A percentile compares a stretch with the other conserved stretches of the same genome.
phyloP scores from a whole-genome alignment of 1,140 invertebrate genomes.

The Halesus radiatus region DNA sequence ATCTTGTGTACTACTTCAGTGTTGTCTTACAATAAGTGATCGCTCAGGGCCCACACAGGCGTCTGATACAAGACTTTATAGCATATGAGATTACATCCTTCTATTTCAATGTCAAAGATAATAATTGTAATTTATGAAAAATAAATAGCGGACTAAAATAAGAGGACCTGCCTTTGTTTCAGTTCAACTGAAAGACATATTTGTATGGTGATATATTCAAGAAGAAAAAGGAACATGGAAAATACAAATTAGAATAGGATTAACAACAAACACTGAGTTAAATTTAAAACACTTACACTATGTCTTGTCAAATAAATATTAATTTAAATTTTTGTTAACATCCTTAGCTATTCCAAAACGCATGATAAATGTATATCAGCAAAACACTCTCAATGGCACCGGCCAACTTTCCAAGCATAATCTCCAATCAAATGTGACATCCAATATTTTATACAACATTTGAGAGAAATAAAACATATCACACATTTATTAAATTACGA shows the following conservation, averaged over 20 bases:
- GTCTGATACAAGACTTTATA: conserved; percentile 10
- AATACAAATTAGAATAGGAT: conserved; percentile 52
- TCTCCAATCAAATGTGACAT: conserved; percentile 32
- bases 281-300: conserved; percentile 56
- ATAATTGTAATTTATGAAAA: conserved; percentile 43
- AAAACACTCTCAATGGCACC: conserved; percentile 33
- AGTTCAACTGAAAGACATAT: conserved; percentile 57
- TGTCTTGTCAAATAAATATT: conserved; percentile 54
- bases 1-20: conserved; percentile 15
- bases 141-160: conserved; percentile 49
- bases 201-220: conserved; percentile 39
- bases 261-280: conserved; percentile 57
- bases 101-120: conserved; percentile 45
- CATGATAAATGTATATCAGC: conserved; percentile 39
- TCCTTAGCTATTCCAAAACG: conserved; percentile 45
- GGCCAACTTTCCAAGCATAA: conserved; percentile 36
- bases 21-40: conserved; percentile 29
- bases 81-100: conserved; percentile 53
- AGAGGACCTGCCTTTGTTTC: conserved; percentile 57
- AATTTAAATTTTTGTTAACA: conserved; percentile 46
- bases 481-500: conserved; percentile 53
- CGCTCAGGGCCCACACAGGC: background rate
- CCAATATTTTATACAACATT: conserved; percentile 36
- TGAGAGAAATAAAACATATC: conserved; percentile 50
- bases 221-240: conserved; percentile 52